Conservation (phyloP, 2,113 vertebrate species). For the Mionectes macconnelli region DNA sequence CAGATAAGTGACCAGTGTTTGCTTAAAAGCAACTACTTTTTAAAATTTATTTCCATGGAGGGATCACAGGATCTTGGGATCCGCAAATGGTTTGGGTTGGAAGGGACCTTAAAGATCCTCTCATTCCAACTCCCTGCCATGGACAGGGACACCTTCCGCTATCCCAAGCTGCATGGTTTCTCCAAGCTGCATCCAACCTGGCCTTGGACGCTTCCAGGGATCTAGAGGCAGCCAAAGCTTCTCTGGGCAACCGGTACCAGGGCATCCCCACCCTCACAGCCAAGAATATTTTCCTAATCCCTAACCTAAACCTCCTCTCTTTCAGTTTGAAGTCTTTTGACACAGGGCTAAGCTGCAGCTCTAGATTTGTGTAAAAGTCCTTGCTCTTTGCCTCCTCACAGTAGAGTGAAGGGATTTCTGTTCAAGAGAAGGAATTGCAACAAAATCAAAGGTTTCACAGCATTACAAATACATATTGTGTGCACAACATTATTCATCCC, state of each 20-base stretch:
- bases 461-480: accelerated
- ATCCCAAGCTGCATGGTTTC: background rate
- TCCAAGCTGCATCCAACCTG: background rate
- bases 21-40: background rate
- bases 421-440: background rate
- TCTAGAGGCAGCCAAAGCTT: background rate
- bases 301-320: background rate
- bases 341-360: background rate
- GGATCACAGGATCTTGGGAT: background rate
- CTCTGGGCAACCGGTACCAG: background rate
- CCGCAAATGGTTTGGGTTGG: background rate
- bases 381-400: background rate
- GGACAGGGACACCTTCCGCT: background rate
- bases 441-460: background rate
- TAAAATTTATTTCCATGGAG: background rate
- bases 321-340: background rate
- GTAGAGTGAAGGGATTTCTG: background rate
- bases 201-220: background rate
- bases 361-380: background rate
- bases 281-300: background rate
- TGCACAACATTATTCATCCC: background rate
- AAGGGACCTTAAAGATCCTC: background rate
- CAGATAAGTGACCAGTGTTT: background rate
- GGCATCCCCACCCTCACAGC: background rate
- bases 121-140: background rate